phyloP scores from a whole-genome alignment of 1,140 invertebrate species.

The Delia radicum region DNA sequence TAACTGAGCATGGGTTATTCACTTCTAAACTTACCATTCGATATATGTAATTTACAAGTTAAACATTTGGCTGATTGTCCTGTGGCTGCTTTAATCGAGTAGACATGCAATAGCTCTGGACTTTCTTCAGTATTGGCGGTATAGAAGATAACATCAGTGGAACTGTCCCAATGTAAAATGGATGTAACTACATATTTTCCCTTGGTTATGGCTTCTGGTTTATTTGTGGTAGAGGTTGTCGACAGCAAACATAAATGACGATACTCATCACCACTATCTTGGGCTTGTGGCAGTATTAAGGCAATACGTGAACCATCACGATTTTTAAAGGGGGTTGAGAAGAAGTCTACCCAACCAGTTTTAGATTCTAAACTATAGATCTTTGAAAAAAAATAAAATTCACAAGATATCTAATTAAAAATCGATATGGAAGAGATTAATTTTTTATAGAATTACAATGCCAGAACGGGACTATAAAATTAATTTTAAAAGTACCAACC shows the following conservation, averaged over 20 bases:
- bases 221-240: conserved; percentile 36
- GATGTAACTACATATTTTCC: conserved; percentile 76
- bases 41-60: conserved; percentile 58
- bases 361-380: conserved; percentile 45
- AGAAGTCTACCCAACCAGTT: conserved; percentile 71
- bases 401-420: neutral
- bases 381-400: too few species aligned
- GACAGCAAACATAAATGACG: conserved; percentile 67
- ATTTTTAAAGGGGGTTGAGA: conserved; percentile 63
- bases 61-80: conserved; percentile 59
- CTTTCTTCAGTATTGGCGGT: conserved; percentile 62
- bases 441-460: neutral
- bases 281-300: conserved; percentile 65
- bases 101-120: conserved; percentile 63
- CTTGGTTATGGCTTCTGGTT: conserved; percentile 59
- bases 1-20: too few species aligned
- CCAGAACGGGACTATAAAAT: too few species aligned
- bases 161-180: conserved; percentile 76
- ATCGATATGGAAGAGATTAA: neutral
- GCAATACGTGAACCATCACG: conserved; percentile 61
- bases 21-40: conserved; percentile 31
- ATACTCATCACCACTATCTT: conserved; percentile 62
- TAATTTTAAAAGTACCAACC: neutral
- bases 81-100: conserved; percentile 55
- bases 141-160: conserved; percentile 68